Conservation (phyloP, 2,113 vertebrate genomes). For the Phocoena sinus region DNA sequence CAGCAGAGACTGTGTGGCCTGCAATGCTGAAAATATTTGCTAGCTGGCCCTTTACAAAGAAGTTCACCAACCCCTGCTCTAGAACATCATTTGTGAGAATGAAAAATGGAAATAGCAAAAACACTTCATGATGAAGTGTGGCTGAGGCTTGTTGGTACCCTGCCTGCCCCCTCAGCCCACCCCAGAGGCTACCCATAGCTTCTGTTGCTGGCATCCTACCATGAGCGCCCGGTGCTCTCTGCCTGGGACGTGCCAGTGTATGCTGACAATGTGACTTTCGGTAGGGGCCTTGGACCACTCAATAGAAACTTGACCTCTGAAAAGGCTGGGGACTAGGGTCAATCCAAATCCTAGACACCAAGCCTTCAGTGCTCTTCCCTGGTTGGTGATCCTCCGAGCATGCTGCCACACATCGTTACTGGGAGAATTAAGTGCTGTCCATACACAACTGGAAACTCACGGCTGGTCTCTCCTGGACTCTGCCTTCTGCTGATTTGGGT, state of each 20-base stretch:
- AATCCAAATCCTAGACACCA: neutral
- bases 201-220: neutral
- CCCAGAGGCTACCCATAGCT: neutral
- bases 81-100: neutral
- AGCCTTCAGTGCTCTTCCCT: neutral
- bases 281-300: neutral
- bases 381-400: neutral
- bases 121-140: neutral
- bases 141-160: neutral
- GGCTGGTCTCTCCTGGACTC: neutral
- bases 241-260: neutral
- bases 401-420: rapidly evolving
- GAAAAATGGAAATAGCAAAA: neutral
- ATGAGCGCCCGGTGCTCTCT: neutral
- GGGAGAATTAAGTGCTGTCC: neutral
- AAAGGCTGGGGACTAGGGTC: neutral
- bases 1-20: neutral
- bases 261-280: neutral
- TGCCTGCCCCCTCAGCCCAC: neutral
- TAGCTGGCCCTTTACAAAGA: neutral
- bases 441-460: rapidly evolving
- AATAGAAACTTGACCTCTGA: neutral
- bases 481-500: neutral
- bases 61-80: neutral
- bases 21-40: neutral